phyloP scores from a whole-genome alignment of 2,888 invertebrate species.

The Eubasilissa splendida region DNA sequence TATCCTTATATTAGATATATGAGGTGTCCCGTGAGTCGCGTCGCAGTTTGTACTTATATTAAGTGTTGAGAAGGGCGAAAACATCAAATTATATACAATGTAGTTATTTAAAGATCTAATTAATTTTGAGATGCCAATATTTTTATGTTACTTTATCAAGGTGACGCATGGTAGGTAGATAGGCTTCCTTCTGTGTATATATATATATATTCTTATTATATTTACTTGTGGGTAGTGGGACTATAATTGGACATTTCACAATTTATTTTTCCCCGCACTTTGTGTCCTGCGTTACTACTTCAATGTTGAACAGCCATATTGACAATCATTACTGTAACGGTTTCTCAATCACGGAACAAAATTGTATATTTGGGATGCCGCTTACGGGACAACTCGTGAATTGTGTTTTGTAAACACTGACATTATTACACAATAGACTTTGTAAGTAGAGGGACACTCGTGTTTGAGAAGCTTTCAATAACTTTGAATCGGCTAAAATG shows the following conservation, averaged over 20 bases:
- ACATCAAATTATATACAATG: not conserved
- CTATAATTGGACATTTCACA: no score
- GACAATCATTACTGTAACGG: not conserved
- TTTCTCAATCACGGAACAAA: not conserved
- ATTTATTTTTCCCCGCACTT: no score
- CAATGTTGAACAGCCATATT: conserved; percentile 28
- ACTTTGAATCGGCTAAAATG: no score
- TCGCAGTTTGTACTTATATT: not conserved
- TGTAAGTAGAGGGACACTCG: not conserved
- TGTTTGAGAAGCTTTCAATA: no score
- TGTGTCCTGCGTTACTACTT: conserved; percentile 12
- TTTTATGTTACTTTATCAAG: no score
- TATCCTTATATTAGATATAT: not conserved
- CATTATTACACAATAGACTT: not conserved
- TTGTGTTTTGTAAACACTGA: conserved; percentile 3
- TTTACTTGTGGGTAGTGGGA: no score
- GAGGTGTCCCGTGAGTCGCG: conserved; percentile 7
- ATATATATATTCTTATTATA: no score
- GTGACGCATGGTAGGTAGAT: no score
- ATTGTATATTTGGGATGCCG: not conserved
- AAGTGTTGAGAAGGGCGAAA: not conserved
- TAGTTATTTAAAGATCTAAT: no score
- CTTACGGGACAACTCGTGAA: conserved; percentile 20
- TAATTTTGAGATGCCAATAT: no score
- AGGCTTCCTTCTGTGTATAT: no score